Conservation (phyloP, 2,113 vertebrate species). For the Poeciliopsis retropinna region DNA sequence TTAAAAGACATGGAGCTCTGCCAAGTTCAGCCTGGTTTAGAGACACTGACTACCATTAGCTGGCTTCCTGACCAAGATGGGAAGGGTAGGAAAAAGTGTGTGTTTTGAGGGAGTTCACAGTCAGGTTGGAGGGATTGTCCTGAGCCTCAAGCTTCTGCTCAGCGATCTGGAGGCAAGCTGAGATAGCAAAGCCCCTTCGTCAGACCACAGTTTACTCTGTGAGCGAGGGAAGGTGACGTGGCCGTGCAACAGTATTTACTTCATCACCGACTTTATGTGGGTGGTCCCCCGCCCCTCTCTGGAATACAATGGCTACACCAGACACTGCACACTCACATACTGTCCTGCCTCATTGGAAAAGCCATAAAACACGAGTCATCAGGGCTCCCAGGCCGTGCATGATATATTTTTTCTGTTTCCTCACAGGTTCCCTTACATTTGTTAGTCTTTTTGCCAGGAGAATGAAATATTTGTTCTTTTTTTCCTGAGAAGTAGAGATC, state of each 20-base stretch:
- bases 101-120: constrained; percentile 27
- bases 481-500: not conserved
- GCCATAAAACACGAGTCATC: constrained; percentile 76
- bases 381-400: constrained; percentile 65
- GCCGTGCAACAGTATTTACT: constrained; percentile 75
- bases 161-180: constrained; percentile 70
- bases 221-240: constrained; percentile 61
- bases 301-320: constrained; percentile 76
- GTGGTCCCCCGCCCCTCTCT: constrained; percentile 69
- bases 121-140: constrained; percentile 22
- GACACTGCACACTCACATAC: constrained; percentile 75
- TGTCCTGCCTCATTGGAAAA: constrained; percentile 80
- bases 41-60: constrained; percentile 52
- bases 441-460: constrained; percentile 34
- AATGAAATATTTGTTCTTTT: constrained; percentile 24
- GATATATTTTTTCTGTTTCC: constrained; percentile 65
- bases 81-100: constrained; percentile 17
- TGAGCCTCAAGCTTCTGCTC: constrained; percentile 30
- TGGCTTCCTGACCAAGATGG: constrained; percentile 28
- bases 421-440: constrained; percentile 59
- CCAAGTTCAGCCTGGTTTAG: constrained; percentile 61
- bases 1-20: constrained; percentile 52
- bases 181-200: constrained; percentile 62
- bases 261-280: constrained; percentile 78
- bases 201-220: constrained; percentile 70